Conservation (phyloP, 2,113 vertebrate species). For the Daubentonia madagascariensis region DNA sequence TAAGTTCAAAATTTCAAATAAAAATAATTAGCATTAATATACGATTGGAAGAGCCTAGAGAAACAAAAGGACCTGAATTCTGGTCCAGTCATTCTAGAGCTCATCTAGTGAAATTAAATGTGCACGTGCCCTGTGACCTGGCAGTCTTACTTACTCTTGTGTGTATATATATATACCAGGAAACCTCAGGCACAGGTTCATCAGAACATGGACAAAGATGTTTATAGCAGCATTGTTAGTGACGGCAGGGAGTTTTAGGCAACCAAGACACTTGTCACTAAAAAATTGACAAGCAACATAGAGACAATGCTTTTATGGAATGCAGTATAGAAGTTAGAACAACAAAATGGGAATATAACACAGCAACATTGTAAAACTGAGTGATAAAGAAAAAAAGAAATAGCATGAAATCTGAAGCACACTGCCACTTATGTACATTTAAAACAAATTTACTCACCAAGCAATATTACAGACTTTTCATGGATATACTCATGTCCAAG, state of each 20-base stretch:
- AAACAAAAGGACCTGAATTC: not conserved
- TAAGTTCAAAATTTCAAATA: not conserved
- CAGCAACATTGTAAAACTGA: not conserved
- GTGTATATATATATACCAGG: not conserved
- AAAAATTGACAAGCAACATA: not conserved
- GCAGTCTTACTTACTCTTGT: not conserved
- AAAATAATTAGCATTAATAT: not conserved
- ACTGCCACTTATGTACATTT: not conserved
- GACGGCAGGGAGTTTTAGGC: not conserved
- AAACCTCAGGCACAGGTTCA: not conserved
- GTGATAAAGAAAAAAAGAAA: not conserved
- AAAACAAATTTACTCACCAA: constrained; percentile 50
- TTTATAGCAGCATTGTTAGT: not conserved
- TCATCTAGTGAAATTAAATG: not conserved
- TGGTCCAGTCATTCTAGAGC: not conserved
- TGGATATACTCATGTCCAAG: not conserved
- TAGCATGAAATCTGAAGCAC: not conserved
- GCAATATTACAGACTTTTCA: not conserved
- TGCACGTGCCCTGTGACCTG: not conserved
- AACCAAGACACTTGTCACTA: not conserved
- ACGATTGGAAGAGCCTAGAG: not conserved
- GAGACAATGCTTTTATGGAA: not conserved
- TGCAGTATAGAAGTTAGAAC: not conserved
- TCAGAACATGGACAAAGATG: not conserved
- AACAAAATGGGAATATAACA: not conserved